These are phyloP conservation scores for Allophyes oxyacanthae DNA, from an alignment of 2,888 invertebrate species.

Conservation along the genomic window DNA sequence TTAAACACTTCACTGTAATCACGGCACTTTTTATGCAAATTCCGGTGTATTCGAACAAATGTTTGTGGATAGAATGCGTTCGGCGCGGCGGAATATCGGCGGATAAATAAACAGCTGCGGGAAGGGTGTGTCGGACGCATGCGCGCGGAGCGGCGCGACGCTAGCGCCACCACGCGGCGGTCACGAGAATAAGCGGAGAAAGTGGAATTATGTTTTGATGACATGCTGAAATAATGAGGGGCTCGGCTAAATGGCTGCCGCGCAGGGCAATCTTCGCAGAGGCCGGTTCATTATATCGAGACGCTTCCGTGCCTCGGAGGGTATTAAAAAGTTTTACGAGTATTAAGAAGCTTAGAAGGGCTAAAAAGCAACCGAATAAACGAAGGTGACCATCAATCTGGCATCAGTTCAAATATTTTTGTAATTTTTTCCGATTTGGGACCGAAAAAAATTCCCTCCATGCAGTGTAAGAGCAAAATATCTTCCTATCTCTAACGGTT, in stretches of 20 bases:
- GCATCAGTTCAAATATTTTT: too few relatives aligned
- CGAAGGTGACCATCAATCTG: too few relatives aligned
- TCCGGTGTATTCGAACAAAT: constrained; percentile 15
- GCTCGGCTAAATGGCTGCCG: neutral
- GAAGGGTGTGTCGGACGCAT: constrained; percentile 29
- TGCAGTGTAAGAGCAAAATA: too few relatives aligned
- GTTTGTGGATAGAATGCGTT: constrained; percentile 21
- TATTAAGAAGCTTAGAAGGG: too few relatives aligned
- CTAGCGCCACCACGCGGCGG: constrained; percentile 15
- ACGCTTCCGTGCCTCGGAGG: too few relatives aligned
- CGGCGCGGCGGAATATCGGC: constrained; percentile 9
- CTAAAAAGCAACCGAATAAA: too few relatives aligned
- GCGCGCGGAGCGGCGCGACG: constrained; percentile 11
- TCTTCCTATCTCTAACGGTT: too few relatives aligned
- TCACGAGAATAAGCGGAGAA: constrained; percentile 1
- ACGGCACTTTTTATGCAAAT: constrained; percentile 14
- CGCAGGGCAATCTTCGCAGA: too few relatives aligned
- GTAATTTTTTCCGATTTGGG: too few relatives aligned
- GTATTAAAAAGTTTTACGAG: too few relatives aligned
- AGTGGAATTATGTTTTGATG: neutral
- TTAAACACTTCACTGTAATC: constrained; percentile 22
- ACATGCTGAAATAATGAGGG: neutral
- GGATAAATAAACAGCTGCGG: constrained; percentile 48
- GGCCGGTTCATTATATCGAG: too few relatives aligned
- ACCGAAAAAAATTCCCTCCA: too few relatives aligned